Percentiles rank a stretch among this genome's conserved stretches.
Conservation (phyloP, 2,797 vertebrate genomes). For the Cygnus olor region DNA sequence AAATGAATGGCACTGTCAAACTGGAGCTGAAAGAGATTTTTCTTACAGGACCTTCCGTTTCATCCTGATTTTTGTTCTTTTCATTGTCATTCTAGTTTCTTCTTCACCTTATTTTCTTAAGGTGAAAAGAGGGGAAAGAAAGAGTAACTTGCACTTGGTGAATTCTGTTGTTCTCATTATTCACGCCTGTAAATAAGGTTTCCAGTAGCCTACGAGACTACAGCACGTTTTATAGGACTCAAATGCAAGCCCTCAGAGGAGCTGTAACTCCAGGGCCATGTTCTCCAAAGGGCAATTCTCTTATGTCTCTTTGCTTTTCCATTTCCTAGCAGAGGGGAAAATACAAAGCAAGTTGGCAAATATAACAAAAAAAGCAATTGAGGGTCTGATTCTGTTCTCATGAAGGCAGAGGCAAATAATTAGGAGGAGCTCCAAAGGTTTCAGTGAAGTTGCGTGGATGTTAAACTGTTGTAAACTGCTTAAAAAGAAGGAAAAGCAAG, state of each 20-base stretch:
- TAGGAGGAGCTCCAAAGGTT: conserved; percentile 23
- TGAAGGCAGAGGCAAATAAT: conserved; percentile 7
- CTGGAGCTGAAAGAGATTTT: not conserved
- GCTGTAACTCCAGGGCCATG: conserved; percentile 25
- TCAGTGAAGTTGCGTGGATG: not conserved
- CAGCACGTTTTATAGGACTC: conserved; percentile 8
- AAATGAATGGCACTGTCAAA: not conserved
- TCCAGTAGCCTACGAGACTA: conserved; percentile 33
- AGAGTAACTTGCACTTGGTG: not conserved
- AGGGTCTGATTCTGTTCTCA: not conserved
- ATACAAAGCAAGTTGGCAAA: not conserved
- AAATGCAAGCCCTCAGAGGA: not conserved
- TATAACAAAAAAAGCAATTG: not conserved
- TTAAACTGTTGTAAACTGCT: conserved; percentile 1
- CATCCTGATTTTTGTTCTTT: not conserved
- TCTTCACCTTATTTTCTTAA: not conserved
- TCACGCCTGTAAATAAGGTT: conserved; percentile 6
- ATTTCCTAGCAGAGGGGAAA: conserved; percentile 7
- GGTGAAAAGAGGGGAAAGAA: not conserved
- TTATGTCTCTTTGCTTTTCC: not conserved
- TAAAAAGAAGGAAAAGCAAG: conserved; percentile 9
- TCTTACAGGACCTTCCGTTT: not conserved
- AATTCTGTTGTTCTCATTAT: not conserved
- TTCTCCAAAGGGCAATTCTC: conserved; percentile 38
- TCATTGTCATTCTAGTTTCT: not conserved